phyloP scores from a whole-genome alignment of 2,113 vertebrate genomes.

The Calidris pugnax region DNA sequence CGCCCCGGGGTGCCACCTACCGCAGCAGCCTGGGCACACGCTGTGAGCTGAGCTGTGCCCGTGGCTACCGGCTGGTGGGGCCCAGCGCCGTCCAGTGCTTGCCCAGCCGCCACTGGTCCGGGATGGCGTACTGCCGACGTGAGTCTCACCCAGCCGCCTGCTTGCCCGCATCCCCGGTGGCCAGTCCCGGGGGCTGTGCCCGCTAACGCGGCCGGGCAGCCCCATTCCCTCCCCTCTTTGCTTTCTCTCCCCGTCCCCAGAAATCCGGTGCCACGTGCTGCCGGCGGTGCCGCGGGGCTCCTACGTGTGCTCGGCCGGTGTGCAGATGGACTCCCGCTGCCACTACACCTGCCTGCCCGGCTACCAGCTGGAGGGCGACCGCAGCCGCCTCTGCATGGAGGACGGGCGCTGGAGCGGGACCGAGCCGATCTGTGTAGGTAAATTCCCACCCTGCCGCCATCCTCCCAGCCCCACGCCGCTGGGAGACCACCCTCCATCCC shows the following conservation, averaged over 20 bases:
- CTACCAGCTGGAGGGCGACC: slow-evolving; percentile 87
- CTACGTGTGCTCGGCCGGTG: slow-evolving; percentile 84
- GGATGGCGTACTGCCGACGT: slow-evolving; percentile 88
- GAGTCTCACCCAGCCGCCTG: slow-evolving; percentile 37
- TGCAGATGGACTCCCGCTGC: slow-evolving; percentile 89
- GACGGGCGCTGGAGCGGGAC: slow-evolving; percentile 85
- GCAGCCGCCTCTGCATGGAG: slow-evolving; percentile 85
- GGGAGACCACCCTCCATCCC: too few species aligned
- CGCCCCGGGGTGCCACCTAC: slow-evolving; percentile 81
- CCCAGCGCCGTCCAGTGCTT: slow-evolving; percentile 82
- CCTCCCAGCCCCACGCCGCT: background rate
- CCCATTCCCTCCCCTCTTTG: background rate
- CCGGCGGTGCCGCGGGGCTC: slow-evolving; percentile 82
- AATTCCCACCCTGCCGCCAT: slow-evolving; percentile 22
- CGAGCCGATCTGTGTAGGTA: slow-evolving; percentile 91
- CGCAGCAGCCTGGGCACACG: slow-evolving; percentile 87
- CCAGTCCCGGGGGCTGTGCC: background rate
- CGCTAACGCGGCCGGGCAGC: rapidly evolving
- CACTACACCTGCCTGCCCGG: slow-evolving; percentile 86
- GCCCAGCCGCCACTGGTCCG: slow-evolving; percentile 89
- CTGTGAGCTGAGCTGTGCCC: slow-evolving; percentile 87
- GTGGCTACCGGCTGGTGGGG: slow-evolving; percentile 87
- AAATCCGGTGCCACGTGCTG: slow-evolving; percentile 84
- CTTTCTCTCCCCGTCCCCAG: slow-evolving; percentile 65
- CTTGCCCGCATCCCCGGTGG: rapidly evolving